Percentiles rank a stretch among this genome's conserved stretches.
Evolutionary conservation across 2,797 vertebrate genomes (phyloP).

Genomic region (Rhinatrema bivittatum): DNA sequence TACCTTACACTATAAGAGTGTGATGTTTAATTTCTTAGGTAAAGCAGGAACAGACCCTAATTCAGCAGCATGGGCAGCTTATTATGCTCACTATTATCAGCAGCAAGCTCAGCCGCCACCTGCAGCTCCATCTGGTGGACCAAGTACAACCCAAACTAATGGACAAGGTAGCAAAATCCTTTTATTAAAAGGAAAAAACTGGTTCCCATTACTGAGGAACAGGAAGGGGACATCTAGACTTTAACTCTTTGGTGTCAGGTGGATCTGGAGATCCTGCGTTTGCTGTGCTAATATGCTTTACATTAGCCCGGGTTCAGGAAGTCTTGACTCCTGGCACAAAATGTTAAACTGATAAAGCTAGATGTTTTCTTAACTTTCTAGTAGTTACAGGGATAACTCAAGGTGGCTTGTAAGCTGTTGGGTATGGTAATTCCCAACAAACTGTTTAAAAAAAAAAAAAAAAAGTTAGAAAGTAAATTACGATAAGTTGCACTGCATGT

Average conservation of each 20-base stretch:
- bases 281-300: neutral
- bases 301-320: neutral
- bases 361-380: no score
- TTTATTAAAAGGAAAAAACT: neutral
- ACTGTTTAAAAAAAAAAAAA: no score
- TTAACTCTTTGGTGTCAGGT: neutral
- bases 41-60: slow-evolving; percentile 96
- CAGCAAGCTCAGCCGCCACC: slow-evolving; percentile 95
- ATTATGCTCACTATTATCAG: slow-evolving; percentile 94
- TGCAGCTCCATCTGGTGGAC: slow-evolving; percentile 82
- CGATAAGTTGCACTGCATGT: no score
- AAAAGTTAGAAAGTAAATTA: no score
- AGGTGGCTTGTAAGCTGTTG: no score
- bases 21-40: slow-evolving; percentile 54
- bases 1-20: slow-evolving; percentile 7
- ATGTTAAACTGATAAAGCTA: no score
- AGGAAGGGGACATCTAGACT: neutral
- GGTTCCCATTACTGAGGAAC: neutral
- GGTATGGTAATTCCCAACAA: no score
- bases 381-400: no score
- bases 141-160: slow-evolving; percentile 82
- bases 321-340: neutral
- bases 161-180: slow-evolving; percentile 79
- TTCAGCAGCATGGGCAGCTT: slow-evolving; percentile 96
- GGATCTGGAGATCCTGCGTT: neutral